Percentiles rank a stretch among this genome's conserved stretches.
Evolutionary conservation across 2,797 vertebrate species (phyloP).

Genomic region (Microctenopoma stevenorrisi): DNA sequence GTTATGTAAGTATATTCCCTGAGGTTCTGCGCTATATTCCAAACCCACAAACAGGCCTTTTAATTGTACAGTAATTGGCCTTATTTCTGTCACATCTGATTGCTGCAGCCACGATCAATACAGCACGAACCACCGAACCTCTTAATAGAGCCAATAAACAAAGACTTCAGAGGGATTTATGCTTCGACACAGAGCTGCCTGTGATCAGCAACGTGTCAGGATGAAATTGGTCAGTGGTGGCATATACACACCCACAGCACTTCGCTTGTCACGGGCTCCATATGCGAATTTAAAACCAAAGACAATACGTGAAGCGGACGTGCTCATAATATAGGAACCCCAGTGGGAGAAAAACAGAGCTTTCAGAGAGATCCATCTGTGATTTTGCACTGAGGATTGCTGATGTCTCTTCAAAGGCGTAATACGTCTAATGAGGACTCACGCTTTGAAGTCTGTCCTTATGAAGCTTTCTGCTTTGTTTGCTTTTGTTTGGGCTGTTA

Average conservation of each 20-base stretch:
- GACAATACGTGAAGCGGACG: slow-evolving; percentile 48
- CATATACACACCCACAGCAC: slow-evolving; percentile 1
- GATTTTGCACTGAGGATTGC: slow-evolving; percentile 61
- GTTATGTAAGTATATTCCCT: neutral
- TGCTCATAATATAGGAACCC: slow-evolving; percentile 51
- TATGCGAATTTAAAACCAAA: slow-evolving; percentile 47
- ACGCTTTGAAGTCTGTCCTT: slow-evolving; percentile 72
- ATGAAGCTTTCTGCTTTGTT: slow-evolving; percentile 57
- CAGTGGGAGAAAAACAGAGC: slow-evolving; percentile 36
- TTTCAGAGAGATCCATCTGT: slow-evolving; percentile 60
- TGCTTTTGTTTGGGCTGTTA: slow-evolving; percentile 60
- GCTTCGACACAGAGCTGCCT: slow-evolving; percentile 11
- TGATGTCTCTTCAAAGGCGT: slow-evolving; percentile 66
- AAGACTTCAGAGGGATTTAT: slow-evolving; percentile 45
- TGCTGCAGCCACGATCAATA: slow-evolving; percentile 1
- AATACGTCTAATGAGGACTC: slow-evolving; percentile 67
- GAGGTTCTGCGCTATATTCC: neutral
- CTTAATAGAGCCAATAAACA: slow-evolving; percentile 53
- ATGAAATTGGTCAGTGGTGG: slow-evolving; percentile 34
- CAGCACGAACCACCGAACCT: slow-evolving; percentile 5
- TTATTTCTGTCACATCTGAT: slow-evolving; percentile 37
- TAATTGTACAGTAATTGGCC: slow-evolving; percentile 23
- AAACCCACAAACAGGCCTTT: slow-evolving; percentile 10
- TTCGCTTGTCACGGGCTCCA: slow-evolving; percentile 12
- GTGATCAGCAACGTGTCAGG: slow-evolving; percentile 27